Base-by-base conservation (phyloP, 2,113 vertebrate species). In the Apteryx owenii region DNA sequence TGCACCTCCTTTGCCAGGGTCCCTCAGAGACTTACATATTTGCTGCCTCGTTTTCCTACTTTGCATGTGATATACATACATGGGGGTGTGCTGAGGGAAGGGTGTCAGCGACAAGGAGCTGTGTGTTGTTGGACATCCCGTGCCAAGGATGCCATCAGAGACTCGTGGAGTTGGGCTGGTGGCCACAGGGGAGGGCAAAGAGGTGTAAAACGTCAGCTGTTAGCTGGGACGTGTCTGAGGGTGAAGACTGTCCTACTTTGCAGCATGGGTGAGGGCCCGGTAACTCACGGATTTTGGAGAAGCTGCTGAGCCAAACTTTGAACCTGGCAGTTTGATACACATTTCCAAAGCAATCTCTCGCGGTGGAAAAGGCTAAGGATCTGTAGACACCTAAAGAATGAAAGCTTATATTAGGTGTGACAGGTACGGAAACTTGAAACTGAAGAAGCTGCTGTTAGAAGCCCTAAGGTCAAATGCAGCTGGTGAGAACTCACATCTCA, bases 141-240 rank as follows among this genome's bases (percentile, higher is more conserved):
- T 77, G 85, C 85, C 36, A 60, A 58, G 33, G 89, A 40, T 36
- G 53, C 8, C 26, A 20, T 15, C 10, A 48, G 22, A n/a, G 62
- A 13, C 20, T 40, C 10, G 0, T 7, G 54, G 60, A 60, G 61
- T 3, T 22, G 31, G 33, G 20, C 12, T 85, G 75, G 60, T 31
- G 72, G 77, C 21, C 68, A 50, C 48, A 18, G 85, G 2, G 40
- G 3, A 56, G 36, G 31, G 16, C 42, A 38, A 15, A 4, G 28
- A 81, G 53, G 33, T 79, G 18, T 18, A 18, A n/a, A 5, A 21
- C 0, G 3, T 20, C 28, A 0, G 0, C 54, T 54, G 36, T 10
- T 26, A 65, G 9, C 42, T 69, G 72, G 72, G 62, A 75, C 4
- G 0, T 44, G 60, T 31, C 23, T 0, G 0, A 42, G 64, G 51